Conservation (phyloP, 2,113 vertebrate genomes). For the Alexandromys fortis region DNA sequence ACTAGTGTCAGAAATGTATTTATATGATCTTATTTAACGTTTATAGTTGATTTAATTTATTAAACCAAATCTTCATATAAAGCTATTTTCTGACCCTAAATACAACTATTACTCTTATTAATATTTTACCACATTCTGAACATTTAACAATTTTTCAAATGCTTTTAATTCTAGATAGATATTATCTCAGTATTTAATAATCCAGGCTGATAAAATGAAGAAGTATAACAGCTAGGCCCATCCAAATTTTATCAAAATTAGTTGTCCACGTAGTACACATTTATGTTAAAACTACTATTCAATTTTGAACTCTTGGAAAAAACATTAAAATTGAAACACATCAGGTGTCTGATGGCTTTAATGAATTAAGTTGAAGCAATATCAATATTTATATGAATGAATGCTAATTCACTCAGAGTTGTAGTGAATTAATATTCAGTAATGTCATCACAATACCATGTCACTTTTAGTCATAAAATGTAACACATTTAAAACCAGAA, state of each 20-base stretch:
- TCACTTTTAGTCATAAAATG: neutral
- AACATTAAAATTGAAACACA: neutral
- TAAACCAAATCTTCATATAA: neutral
- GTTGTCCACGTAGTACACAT: neutral
- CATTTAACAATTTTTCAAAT: neutral
- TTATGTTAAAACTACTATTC: neutral
- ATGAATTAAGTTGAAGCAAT: neutral
- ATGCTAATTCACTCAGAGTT: neutral
- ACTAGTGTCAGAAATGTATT: too few species aligned
- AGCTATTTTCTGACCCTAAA: neutral
- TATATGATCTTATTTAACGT: neutral
- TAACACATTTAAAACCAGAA: conserved; percentile 18
- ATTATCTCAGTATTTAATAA: neutral
- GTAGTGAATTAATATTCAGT: neutral
- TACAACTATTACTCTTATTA: neutral
- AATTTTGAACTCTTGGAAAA: neutral
- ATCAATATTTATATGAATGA: neutral
- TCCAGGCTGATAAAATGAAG: neutral
- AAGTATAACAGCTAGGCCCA: fast-evolving
- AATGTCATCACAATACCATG: neutral
- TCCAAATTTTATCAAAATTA: neutral
- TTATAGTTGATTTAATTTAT: conserved; percentile 6
- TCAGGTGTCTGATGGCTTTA: neutral
- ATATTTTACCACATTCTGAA: neutral
- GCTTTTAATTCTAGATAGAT: neutral